These are phyloP conservation scores for Hypocryptadius cinnamomeus DNA, from an alignment of 2,113 vertebrate genomes.

Conservation along the genomic window DNA sequence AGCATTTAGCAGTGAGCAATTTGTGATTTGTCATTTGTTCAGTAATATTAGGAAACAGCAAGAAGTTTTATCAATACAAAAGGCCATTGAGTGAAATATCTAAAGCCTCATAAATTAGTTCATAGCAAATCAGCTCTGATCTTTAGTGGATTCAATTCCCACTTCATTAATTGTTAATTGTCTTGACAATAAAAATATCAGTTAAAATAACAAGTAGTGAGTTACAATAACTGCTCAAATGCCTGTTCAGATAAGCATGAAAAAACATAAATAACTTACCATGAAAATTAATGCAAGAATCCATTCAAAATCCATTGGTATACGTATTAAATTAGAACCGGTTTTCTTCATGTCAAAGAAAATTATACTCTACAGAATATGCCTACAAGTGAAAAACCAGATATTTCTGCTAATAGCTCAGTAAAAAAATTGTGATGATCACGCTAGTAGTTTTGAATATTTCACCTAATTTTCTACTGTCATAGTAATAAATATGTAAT, in stretches of 20 bases:
- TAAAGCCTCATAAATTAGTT: conserved; percentile 38
- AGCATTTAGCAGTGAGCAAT: neutral
- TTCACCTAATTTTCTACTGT: neutral
- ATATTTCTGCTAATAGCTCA: neutral
- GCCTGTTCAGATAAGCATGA: neutral
- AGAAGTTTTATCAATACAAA: conserved; percentile 35
- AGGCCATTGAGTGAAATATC: neutral
- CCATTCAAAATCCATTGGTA: neutral
- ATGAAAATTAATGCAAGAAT: neutral
- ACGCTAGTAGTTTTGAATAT: neutral
- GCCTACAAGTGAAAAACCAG: neutral
- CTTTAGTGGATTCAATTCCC: conserved; percentile 25
- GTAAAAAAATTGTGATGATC: neutral
- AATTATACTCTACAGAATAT: neutral
- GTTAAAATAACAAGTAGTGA: conserved; percentile 36
- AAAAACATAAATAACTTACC: conserved; percentile 2
- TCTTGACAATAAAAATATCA: conserved; percentile 31
- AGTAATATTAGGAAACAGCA: neutral
- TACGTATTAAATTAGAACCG: neutral
- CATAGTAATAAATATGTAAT: neutral
- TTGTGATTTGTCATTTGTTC: neutral
- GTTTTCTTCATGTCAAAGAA: neutral
- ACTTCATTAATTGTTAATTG: conserved; percentile 61
- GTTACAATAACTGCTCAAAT: conserved; percentile 29
- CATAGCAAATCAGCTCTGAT: conserved; percentile 13